Evolutionary conservation across 2,797 vertebrate species (phyloP), one percentile per base, ranked within the genome.

Genomic region (Falco peregrinus): DNA sequence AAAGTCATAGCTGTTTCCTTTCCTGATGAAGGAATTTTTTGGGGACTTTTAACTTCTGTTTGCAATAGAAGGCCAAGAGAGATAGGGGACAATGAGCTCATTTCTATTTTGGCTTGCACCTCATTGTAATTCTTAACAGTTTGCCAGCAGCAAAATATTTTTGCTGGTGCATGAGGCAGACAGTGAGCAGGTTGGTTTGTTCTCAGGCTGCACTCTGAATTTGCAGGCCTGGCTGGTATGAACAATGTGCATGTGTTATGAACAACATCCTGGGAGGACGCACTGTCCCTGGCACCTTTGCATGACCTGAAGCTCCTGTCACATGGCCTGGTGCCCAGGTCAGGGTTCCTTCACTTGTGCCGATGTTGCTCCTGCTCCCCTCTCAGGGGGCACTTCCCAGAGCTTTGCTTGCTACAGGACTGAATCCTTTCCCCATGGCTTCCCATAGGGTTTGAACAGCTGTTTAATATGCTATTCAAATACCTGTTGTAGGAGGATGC

Each of bases 281-380:
- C 9, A 5, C 22, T 0, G 0, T 33, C 21, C 59, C 16, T 59
- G 29, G 33, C 0, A 1, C 24, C 16, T 9, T 7, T 17, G 70
- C 0, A 3, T 28, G 64, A 83, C 54, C 59, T 6, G 3, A 33
- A 67, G 57, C 53, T 92, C 41, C 67, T 15, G 22, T 17, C 0
- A 0, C 50, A 1, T 8, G 50, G 61, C 41, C 78, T 47, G n/a
- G 54, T 57, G 64, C 53, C 43, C 48, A 41, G 43, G 60, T 10
- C 0, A 17, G 45, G 39, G 9, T 19, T 75, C 74, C 50, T 76
- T 51, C 25, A 29, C 47, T 39, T 41, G 19, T 60, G 31, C 81
- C 54, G 33, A 53, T 59, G 39, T 41, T 88, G 29, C 15, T 91
- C 21, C 73, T 28, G 43, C 60, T 75, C 60, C 39, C 17, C n/a